Conservation (phyloP, 2,797 vertebrate genomes). For the Sebastes iracundus region DNA sequence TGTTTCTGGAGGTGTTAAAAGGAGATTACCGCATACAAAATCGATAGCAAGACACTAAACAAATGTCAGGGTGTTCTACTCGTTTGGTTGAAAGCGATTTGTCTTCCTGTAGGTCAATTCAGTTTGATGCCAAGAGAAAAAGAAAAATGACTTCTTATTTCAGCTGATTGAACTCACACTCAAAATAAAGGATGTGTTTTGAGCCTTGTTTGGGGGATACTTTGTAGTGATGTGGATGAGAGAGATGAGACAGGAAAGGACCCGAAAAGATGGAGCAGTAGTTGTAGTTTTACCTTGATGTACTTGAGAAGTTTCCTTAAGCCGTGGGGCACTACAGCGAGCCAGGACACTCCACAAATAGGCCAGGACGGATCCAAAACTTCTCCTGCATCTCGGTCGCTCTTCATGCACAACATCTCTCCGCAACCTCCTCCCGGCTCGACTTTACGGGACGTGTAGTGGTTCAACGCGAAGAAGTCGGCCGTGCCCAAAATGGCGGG, state of each 20-base stretch:
- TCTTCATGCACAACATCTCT: constrained; percentile 52
- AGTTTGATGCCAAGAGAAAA: constrained; percentile 32
- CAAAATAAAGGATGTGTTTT: not conserved
- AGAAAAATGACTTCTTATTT: constrained; percentile 32
- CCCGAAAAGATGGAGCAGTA: not conserved
- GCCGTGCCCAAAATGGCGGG: constrained; percentile 80
- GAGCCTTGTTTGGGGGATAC: not conserved
- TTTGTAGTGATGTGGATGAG: not conserved
- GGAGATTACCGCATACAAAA: constrained; percentile 68
- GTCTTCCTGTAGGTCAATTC: constrained; percentile 54
- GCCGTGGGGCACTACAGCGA: constrained; percentile 82
- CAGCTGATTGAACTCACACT: constrained; percentile 21
- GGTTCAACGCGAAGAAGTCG: constrained; percentile 89
- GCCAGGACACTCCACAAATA: constrained; percentile 76
- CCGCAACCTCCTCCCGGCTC: constrained; percentile 52
- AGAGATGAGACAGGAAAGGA: not conserved
- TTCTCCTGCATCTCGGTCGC: constrained; percentile 70
- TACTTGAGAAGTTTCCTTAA: constrained; percentile 84
- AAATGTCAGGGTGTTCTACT: constrained; percentile 67
- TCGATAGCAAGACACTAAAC: constrained; percentile 70
- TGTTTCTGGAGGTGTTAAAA: constrained; percentile 73
- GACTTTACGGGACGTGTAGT: constrained; percentile 85
- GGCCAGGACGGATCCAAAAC: constrained; percentile 85
- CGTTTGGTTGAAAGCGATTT: constrained; percentile 57
- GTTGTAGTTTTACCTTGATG: constrained; percentile 81